Conservation (phyloP, 2,113 vertebrate genomes). For the Ploceus nigricollis region DNA sequence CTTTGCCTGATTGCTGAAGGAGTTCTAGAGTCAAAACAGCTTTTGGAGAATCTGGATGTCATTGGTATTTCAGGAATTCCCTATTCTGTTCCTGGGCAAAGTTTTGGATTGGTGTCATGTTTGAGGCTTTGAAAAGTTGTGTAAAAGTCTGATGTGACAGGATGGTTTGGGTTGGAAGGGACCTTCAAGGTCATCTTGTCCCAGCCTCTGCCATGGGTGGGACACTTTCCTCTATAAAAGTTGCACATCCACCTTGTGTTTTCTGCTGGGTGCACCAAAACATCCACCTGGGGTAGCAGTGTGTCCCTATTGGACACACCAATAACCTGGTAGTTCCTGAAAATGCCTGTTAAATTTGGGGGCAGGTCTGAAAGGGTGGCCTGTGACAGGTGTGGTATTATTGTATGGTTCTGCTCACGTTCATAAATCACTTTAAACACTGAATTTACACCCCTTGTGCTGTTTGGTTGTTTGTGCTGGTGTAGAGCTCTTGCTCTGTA, state of each 20-base stretch:
- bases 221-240: not conserved
- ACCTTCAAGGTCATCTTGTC: not conserved
- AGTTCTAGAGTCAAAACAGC: not conserved
- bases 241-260: not conserved
- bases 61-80: not conserved
- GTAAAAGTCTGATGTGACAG: not conserved
- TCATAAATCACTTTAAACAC: not conserved
- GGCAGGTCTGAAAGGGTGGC: not conserved
- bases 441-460: not conserved
- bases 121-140: not conserved
- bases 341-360: not conserved
- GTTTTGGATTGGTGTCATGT: not conserved
- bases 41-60: not conserved
- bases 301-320: too few species aligned
- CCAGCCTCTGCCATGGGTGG: not conserved
- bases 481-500: not conserved
- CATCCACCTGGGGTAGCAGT: too few species aligned
- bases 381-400: not conserved
- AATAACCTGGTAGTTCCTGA: not conserved
- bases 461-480: not conserved
- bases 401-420: not conserved
- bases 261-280: not conserved
- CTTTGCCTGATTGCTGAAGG: not conserved
- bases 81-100: not conserved
- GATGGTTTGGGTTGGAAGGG: not conserved